phyloP scores from a whole-genome alignment of 2,888 invertebrate species.

The Nipponacmea schrenckii region DNA sequence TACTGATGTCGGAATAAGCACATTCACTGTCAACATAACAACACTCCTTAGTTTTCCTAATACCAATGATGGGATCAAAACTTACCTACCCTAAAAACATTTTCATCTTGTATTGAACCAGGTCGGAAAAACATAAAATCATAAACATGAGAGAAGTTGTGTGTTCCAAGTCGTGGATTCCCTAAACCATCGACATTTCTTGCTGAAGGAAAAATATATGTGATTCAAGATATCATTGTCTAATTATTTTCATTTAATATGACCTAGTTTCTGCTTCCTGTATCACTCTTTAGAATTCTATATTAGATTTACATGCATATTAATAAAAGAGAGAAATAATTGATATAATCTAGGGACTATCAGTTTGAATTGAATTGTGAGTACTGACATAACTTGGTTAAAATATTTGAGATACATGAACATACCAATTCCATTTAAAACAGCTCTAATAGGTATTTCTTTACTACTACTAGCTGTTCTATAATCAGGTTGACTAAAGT shows the following conservation, averaged over 20 bases:
- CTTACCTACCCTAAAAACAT: conserved; percentile 36
- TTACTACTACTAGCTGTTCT: conserved; percentile 23
- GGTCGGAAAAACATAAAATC: conserved; percentile 41
- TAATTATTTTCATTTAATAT: neutral
- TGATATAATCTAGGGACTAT: too few relatives aligned
- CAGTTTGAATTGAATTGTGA: too few relatives aligned
- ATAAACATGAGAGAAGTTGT: conserved; percentile 43
- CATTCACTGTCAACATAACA: too few relatives aligned
- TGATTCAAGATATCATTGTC: too few relatives aligned
- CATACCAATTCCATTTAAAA: conserved; percentile 38
- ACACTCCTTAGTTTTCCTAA: too few relatives aligned
- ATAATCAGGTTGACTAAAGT: conserved; percentile 26
- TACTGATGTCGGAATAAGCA: too few relatives aligned
- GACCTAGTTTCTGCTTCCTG: neutral
- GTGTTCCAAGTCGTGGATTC: conserved; percentile 19
- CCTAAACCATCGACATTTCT: neutral
- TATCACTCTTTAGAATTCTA: neutral
- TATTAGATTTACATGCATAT: too few relatives aligned
- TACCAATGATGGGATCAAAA: too few relatives aligned
- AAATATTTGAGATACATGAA: neutral
- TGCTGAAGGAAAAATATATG: conserved; percentile 11
- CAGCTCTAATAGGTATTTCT: conserved; percentile 38
- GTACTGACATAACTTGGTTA: neutral
- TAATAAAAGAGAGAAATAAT: too few relatives aligned
- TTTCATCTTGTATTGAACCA: conserved; percentile 32